phyloP scores from a whole-genome alignment of 2,797 vertebrate species.

The Taenioides sp. region DNA sequence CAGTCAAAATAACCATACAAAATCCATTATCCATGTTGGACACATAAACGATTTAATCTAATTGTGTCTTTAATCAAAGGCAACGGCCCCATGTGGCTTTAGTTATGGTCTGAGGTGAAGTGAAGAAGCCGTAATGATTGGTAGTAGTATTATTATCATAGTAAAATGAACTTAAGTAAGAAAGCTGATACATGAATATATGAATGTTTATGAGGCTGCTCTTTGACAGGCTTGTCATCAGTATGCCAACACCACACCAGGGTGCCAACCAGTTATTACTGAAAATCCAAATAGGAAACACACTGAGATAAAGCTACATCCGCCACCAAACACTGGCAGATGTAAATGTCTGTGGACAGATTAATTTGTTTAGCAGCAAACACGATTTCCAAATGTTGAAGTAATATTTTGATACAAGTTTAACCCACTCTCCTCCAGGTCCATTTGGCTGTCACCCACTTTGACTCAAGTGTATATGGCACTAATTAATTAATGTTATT shows the following conservation, averaged over 20 bases:
- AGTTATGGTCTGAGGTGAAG: neutral
- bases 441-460: neutral
- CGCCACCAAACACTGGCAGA: neutral
- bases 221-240: constrained; percentile 41
- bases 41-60: neutral
- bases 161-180: constrained; percentile 5
- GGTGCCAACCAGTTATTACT: constrained; percentile 22
- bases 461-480: neutral
- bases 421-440: too few species aligned
- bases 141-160: neutral
- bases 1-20: neutral
- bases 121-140: neutral
- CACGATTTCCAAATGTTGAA: neutral
- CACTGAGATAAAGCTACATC: neutral
- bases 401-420: too few species aligned
- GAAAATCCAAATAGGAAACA: constrained; percentile 14
- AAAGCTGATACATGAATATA: constrained; percentile 34
- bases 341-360: neutral
- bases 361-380: neutral
- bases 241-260: constrained; percentile 37
- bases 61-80: neutral
- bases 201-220: constrained; percentile 54
- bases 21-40: neutral
- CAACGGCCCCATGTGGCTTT: neutral
- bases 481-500: neutral